These are phyloP conservation scores for Halictus ligatus DNA, from an alignment of 2,888 invertebrate species.

Conservation along the genomic window DNA sequence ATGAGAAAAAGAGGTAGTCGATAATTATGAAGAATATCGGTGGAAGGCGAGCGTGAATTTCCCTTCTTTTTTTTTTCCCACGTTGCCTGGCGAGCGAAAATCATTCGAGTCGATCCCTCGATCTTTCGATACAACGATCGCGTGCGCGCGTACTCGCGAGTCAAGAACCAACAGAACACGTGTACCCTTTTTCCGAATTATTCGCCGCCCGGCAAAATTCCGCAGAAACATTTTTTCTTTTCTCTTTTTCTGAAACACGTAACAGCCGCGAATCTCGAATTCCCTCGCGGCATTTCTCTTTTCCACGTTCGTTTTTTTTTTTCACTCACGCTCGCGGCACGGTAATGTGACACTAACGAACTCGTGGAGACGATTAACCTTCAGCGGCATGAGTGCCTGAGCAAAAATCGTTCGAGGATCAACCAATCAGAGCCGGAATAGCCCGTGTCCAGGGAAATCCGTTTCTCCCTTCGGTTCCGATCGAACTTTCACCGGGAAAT, in stretches of 20 bases:
- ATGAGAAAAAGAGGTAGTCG: neutral
- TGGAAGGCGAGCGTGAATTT: conserved; percentile 51
- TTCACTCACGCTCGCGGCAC: conserved; percentile 56
- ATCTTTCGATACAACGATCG: neutral
- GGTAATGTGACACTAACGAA: conserved; percentile 40
- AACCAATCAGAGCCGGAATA: neutral
- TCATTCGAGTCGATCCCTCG: neutral
- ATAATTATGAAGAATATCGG: conserved; percentile 22
- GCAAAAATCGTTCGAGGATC: conserved; percentile 33
- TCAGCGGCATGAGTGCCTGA: conserved; percentile 39
- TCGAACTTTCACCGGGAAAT: neutral
- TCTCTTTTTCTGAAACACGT: too few species aligned
- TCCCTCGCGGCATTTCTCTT: neutral
- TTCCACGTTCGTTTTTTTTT: neutral
- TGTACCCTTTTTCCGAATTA: neutral
- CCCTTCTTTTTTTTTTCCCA: neutral
- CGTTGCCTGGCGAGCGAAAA: conserved; percentile 5
- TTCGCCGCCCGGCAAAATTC: too few species aligned
- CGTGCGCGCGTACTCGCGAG: conserved; percentile 1
- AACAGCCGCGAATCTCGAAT: neutral
- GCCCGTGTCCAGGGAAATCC: too few species aligned
- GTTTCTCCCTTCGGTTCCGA: neutral
- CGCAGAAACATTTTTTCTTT: too few species aligned
- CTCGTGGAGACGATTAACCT: conserved; percentile 52
- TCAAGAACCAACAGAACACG: neutral